Evolutionary conservation across 2,888 invertebrate genomes (phyloP).

Genomic region (Zygogramma bicolorata): DNA sequence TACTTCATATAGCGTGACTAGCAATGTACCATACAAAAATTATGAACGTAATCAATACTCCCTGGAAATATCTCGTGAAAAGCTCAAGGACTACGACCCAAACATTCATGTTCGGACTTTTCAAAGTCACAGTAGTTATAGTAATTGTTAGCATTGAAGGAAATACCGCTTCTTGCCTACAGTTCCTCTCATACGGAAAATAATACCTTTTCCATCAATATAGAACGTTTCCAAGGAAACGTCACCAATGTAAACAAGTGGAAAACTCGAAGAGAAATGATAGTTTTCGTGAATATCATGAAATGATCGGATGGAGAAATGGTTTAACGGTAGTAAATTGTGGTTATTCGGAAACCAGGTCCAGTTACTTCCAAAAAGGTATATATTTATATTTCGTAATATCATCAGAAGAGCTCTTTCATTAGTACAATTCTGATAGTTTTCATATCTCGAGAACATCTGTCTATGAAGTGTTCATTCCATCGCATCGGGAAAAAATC

Average conservation of each 20-base stretch:
- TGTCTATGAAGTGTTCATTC: too few relatives aligned
- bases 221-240: constrained; percentile 36
- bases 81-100: not conserved
- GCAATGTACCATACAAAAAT: not conserved
- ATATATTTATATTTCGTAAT: too few relatives aligned
- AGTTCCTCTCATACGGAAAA: not conserved
- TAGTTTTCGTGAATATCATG: constrained; percentile 34
- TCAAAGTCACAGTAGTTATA: not conserved
- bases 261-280: constrained; percentile 2
- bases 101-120: not conserved
- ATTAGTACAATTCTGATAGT: too few relatives aligned
- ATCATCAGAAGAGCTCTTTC: too few relatives aligned
- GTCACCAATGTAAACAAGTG: constrained; percentile 39
- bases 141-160: constrained; percentile 4
- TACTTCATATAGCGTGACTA: not conserved
- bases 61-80: not conserved
- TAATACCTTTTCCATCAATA: constrained; percentile 35
- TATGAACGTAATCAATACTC: not conserved
- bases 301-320: constrained; percentile 82
- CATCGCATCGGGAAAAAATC: too few relatives aligned
- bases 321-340: constrained; percentile 90
- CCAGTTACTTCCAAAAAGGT: constrained; percentile 87
- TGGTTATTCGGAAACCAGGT: constrained; percentile 93
- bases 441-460: too few relatives aligned
- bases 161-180: not conserved